Conservation (phyloP, 2,113 vertebrate genomes). For the Reinhardtius hippoglossoides region DNA sequence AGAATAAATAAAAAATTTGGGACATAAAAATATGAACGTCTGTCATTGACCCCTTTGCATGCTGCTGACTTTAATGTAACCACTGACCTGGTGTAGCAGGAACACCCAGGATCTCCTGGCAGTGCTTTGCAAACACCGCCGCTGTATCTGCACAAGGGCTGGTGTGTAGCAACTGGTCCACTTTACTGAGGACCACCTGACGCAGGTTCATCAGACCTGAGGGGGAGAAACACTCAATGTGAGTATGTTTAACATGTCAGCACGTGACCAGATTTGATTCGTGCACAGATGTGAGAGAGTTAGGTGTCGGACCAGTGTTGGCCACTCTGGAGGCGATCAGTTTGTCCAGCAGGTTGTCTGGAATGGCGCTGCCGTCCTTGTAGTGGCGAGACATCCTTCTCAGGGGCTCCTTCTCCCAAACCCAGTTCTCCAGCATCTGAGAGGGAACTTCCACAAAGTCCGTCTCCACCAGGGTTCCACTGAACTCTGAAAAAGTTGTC, state of each 20-base stretch:
- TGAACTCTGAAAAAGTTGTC: constrained; percentile 93
- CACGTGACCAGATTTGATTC: neutral
- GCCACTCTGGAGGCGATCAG: constrained; percentile 91
- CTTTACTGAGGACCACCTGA: constrained; percentile 94
- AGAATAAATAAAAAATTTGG: too few species aligned
- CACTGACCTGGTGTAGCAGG: constrained; percentile 89
- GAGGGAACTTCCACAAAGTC: constrained; percentile 97
- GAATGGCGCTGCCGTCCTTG: constrained; percentile 86
- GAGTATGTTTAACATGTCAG: neutral
- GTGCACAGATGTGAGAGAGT: neutral
- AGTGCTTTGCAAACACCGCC: constrained; percentile 88
- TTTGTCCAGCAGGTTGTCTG: constrained; percentile 87
- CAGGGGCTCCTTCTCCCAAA: constrained; percentile 92
- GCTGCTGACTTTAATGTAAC: neutral
- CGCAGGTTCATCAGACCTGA: constrained; percentile 92
- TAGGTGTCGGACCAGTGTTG: constrained; percentile 87
- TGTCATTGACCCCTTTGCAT: too few species aligned
- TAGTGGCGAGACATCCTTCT: constrained; percentile 92
- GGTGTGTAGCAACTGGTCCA: constrained; percentile 91
- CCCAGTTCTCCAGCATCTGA: constrained; percentile 98
- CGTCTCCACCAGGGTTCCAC: constrained; percentile 93
- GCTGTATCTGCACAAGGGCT: constrained; percentile 84
- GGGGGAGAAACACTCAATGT: constrained; percentile 20
- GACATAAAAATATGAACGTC: too few species aligned
- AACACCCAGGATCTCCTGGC: constrained; percentile 90